Conservation (phyloP, 2,888 invertebrate species). For the Ctenicera cuprea region DNA sequence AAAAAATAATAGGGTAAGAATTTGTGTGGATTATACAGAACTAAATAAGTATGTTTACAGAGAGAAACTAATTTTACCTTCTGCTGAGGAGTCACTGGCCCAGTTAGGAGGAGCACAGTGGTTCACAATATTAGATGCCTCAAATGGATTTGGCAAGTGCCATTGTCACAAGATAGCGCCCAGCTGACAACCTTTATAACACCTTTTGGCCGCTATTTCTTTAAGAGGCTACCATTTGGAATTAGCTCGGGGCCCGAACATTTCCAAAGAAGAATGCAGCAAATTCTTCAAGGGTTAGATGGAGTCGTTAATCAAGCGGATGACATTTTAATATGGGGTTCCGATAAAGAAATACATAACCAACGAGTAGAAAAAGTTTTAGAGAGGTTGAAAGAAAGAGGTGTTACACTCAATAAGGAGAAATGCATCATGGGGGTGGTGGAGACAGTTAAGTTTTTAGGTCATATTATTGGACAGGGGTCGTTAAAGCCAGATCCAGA, state of each 20-base stretch:
- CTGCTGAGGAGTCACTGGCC: background rate
- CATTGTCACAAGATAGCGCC: background rate
- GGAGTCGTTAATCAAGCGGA: background rate
- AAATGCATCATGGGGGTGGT: background rate
- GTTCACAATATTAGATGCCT: background rate
- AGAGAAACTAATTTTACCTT: background rate
- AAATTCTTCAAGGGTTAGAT: background rate
- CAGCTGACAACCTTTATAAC: background rate
- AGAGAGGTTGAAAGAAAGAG: background rate
- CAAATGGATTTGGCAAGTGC: background rate
- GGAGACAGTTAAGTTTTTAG: background rate
- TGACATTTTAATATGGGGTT: background rate
- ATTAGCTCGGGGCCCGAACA: background rate
- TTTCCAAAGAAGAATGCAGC: background rate
- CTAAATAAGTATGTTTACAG: slow-evolving; percentile 6
- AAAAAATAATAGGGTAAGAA: background rate
- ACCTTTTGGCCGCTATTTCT: background rate
- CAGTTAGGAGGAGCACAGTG: background rate
- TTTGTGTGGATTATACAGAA: background rate
- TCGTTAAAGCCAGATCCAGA: background rate
- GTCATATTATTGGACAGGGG: background rate
- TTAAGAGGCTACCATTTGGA: background rate
- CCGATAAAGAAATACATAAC: background rate
- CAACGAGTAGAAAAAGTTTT: background rate
- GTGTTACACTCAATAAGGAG: background rate